Conservation (phyloP, 2,113 vertebrate genomes). For the Emydocephalus ijimae region DNA sequence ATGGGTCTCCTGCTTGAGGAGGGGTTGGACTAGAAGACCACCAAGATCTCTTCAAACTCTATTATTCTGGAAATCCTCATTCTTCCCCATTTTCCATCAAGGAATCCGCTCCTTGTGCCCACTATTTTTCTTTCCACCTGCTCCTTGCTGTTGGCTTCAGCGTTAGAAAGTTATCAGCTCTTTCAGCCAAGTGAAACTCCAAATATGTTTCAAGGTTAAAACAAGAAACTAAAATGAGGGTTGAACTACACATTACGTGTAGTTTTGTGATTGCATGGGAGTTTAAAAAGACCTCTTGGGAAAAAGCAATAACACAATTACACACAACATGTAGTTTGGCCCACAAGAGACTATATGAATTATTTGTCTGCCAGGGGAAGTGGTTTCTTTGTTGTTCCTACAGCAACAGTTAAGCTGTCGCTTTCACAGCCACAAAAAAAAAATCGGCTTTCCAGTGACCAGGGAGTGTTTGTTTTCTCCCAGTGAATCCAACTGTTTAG, state of each 20-base stretch:
- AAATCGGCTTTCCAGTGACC: constrained; percentile 8
- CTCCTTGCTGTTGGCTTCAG: not conserved
- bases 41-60: not conserved
- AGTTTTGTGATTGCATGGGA: not conserved
- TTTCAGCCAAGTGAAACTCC: not conserved
- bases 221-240: not conserved
- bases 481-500: not conserved
- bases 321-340: not conserved
- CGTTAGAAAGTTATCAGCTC: not conserved
- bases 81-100: not conserved
- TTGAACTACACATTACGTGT: not conserved
- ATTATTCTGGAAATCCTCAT: not conserved
- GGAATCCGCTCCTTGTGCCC: not conserved
- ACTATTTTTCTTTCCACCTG: not conserved
- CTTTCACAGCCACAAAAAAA: constrained; percentile 33
- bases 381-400: not conserved
- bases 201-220: not conserved
- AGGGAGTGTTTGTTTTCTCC: constrained; percentile 29
- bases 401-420: constrained; percentile 10
- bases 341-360: constrained; percentile 9
- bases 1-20: not conserved
- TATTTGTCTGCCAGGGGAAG: not conserved
- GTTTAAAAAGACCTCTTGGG: not conserved
- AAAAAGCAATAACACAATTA: not conserved
- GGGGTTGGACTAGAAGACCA: not conserved